Percentiles rank a stretch among this genome's conserved stretches.
These are phyloP conservation scores for Coenonympha glycerion DNA, from an alignment of 2,888 invertebrate species.

Conservation along the genomic window DNA sequence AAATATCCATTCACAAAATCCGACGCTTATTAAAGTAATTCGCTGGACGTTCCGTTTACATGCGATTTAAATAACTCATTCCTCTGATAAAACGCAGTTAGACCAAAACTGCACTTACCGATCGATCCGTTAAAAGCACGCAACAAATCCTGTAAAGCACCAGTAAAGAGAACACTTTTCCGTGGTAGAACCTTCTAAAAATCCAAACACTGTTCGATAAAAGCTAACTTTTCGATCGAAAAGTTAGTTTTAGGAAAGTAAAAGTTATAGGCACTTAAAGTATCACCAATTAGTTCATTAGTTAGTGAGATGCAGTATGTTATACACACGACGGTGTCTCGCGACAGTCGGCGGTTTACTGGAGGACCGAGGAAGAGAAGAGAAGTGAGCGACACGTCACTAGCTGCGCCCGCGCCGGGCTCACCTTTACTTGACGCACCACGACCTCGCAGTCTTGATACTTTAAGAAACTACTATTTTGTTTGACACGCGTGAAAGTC, in stretches of 20 bases:
- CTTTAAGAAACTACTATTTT: constrained; percentile 28
- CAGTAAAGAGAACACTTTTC: constrained; percentile 44
- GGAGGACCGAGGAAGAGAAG: too few species aligned
- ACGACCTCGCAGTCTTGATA: constrained; percentile 44
- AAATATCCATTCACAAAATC: constrained; percentile 3
- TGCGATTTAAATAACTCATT: constrained; percentile 5
- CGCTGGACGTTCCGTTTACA: constrained; percentile 6
- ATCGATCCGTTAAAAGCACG: constrained; percentile 37
- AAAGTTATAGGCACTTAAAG: constrained; percentile 31
- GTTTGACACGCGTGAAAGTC: neutral
- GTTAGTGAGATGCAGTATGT: constrained; percentile 28
- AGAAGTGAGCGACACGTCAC: constrained; percentile 65
- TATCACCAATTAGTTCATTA: constrained; percentile 49
- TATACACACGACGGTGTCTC: constrained; percentile 37
- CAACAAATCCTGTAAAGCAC: constrained; percentile 58
- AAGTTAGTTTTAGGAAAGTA: constrained; percentile 26
- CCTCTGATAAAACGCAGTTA: constrained; percentile 1
- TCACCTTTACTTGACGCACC: constrained; percentile 64
- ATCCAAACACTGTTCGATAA: constrained; percentile 47
- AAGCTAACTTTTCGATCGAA: constrained; percentile 41
- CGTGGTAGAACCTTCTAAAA: constrained; percentile 45
- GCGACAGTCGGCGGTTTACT: constrained; percentile 61
- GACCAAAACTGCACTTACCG: constrained; percentile 28
- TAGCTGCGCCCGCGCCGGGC: constrained; percentile 64
- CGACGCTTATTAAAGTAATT: constrained; percentile 1